phyloP scores from a whole-genome alignment of 2,888 invertebrate genomes.

The Trilocha varians region DNA sequence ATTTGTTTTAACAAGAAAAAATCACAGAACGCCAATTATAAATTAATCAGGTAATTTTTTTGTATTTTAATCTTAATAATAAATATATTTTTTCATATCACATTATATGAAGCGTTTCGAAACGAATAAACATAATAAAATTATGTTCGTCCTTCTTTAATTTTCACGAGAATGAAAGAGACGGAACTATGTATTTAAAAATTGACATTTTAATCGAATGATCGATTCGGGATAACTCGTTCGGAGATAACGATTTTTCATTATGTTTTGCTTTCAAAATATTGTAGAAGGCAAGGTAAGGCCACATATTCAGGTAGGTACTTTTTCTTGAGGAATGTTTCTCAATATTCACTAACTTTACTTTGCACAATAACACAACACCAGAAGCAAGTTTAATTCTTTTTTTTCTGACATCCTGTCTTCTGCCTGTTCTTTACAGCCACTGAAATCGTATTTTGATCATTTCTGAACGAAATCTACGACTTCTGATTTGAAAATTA shows the following conservation, averaged over 20 bases:
- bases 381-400: too few relatives aligned
- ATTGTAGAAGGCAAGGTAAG: too few relatives aligned
- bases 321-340: too few relatives aligned
- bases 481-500: too few relatives aligned
- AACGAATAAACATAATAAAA: neutral
- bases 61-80: neutral
- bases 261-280: neutral
- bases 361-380: too few relatives aligned
- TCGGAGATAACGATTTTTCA: neutral
- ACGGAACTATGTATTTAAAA: neutral
- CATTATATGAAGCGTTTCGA: neutral
- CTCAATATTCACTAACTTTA: too few relatives aligned
- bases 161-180: neutral
- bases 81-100: neutral
- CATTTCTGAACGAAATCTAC: too few relatives aligned
- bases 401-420: too few relatives aligned
- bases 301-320: too few relatives aligned
- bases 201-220: neutral
- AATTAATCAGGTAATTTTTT: neutral
- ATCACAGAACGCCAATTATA: neutral
- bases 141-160: neutral
- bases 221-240: neutral
- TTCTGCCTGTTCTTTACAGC: too few relatives aligned
- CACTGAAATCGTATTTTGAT: too few relatives aligned
- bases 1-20: too few relatives aligned